Base-by-base conservation (phyloP, 2,797 vertebrate species). In the Etheostoma nigrum region DNA sequence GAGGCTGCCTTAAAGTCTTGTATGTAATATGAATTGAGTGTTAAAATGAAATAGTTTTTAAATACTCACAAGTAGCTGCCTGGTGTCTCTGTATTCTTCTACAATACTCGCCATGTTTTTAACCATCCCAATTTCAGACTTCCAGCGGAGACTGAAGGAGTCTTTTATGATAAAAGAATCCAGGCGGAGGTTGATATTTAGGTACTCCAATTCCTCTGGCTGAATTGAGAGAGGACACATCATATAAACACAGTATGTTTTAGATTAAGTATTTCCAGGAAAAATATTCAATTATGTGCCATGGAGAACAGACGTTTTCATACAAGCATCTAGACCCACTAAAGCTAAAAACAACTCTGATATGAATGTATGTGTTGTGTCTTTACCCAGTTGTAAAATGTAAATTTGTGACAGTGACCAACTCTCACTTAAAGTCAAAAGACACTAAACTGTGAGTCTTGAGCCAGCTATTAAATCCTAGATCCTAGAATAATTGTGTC, bases 21-120 rank as follows among this genome's bases (percentile, higher is more conserved):
- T 40, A 40, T 4, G 3, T 40, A 40, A 40, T 40, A 40, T 40
- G 10, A 40, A 40, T 40, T 40, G 11, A 40, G 36, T 40, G 36
- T 40, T 11, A 11, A 40, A 40, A 11, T 11, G 1, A 11, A 40
- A 40, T 40, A 40, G 36, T 2, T 40, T 40, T 40, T 40, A 11
- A 57, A 78, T 36, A 79, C 90, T 96, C 94, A 99, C 98, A 84
- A 96, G 71, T 60, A 99, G 90, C 67, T 95, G 89, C 75, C 96
- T 93, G 73, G 87, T 89, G 62, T 94, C 72, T 91, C 95, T 97
- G 94, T 96, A 99, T 80, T 99, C 97, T 36, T 91, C 90, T 85
- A 98, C 81, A 3, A 99, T 78, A n/a, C 2, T 85, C 42, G 76
- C 80, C 27, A 99, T 96, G 83, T 97, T 98, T 30, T 97, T 95